A percentile compares a stretch with the other conserved stretches of the same genome.
Conservation (phyloP, 2,113 vertebrate genomes). For the Rafetus swinhoei region DNA sequence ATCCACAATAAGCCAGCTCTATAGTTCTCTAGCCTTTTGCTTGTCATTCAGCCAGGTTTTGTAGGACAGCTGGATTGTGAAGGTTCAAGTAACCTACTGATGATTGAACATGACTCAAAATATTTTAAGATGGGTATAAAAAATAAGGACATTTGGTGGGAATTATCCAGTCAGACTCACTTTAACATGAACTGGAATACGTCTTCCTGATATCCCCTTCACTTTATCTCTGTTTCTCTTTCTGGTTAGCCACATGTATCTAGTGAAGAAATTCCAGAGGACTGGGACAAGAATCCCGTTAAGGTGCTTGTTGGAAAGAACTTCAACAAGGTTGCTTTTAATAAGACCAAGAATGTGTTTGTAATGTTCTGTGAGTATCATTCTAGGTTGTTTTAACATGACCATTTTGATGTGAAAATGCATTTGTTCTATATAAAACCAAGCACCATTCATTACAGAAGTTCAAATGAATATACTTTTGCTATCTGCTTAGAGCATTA, state of each 20-base stretch:
- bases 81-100: neutral
- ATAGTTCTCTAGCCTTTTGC: neutral
- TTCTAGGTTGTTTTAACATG: neutral
- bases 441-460: neutral
- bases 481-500: neutral
- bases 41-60: neutral
- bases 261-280: slow-evolving; percentile 88
- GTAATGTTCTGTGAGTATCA: slow-evolving; percentile 90
- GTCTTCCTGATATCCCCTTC: neutral
- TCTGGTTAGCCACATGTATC: slow-evolving; percentile 83
- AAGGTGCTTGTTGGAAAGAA: slow-evolving; percentile 91
- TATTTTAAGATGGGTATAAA: neutral
- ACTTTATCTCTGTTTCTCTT: slow-evolving; percentile 34
- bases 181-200: neutral
- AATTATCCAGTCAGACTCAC: neutral
- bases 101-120: neutral
- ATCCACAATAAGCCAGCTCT: neutral
- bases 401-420: neutral
- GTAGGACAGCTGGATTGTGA: neutral
- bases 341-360: slow-evolving; percentile 87
- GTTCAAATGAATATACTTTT: neutral
- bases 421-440: neutral
- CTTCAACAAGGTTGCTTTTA: slow-evolving; percentile 87
- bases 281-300: slow-evolving; percentile 88
- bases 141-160: neutral